Evolutionary conservation across 2,113 vertebrate genomes (phyloP), one percentile per base, ranked within the genome.

Genomic region (Buteo buteo): DNA sequence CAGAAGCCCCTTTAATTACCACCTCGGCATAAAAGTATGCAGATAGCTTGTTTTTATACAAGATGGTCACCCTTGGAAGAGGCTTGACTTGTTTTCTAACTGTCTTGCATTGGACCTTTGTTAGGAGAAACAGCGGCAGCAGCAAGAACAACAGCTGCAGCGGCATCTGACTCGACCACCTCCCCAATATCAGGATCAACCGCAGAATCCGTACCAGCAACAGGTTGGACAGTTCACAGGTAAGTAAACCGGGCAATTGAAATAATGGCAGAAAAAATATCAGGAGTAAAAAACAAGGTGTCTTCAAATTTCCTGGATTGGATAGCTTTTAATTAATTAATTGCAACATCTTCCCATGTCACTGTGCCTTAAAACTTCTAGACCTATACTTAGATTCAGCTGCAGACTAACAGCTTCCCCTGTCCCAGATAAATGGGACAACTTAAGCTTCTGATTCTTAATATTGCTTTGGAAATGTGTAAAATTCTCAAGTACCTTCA

Each of bases 131-230:
- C 99, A 99, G 97, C 97, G 99, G 38, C 99, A 99, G 71, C 98
- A 98, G 94, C 99, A 99, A 91, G 99, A 99, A 93, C 99, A 99
- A 70, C 99, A 99, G 94, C 98, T 99, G 80, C 99, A 99, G 98
- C 98, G 99, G 54, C 99, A 99, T 84, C 97, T 99, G 93, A 99
- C 99, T 6, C 98, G 99, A 26, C 99, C 99, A 0, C 99, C 99
- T 4, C 99, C 99, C 32, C 99, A 99, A 92, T 99, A 99, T 92
- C 99, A 99, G 98, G 99, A 99, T 96, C 99, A 99, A 7, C 88
- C 98, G 5, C 99, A 99, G 97, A 99, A 98, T 69, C 98, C 98
- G 0, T 99, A 99, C 96, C 98, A 99, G 61, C 98, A 98, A 5
- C 97, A 98, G 86, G 98, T 99, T 38, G 98, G 98, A 40, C 99